A percentile compares a stretch with the other conserved stretches of the same genome.
Evolutionary conservation across 2,797 vertebrate genomes (phyloP).

Genomic region (Erpetoichthys calabaricus): DNA sequence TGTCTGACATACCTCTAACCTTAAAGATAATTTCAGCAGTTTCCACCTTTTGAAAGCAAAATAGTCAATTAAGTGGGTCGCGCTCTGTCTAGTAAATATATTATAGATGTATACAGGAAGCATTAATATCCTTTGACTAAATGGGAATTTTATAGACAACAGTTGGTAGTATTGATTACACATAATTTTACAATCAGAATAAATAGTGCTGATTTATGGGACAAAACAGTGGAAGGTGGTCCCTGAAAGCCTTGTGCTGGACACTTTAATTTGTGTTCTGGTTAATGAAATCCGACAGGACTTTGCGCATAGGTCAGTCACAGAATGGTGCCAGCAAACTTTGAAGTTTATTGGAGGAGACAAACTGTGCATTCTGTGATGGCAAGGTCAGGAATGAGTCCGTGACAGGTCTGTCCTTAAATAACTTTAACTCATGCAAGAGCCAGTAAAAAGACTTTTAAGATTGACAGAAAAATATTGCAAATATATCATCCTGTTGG

Average conservation of each 20-base stretch:
- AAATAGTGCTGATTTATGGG: slow-evolving; percentile 26
- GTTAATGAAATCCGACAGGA: slow-evolving; percentile 17
- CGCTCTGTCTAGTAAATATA: slow-evolving; percentile 22
- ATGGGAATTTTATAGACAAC: slow-evolving; percentile 11
- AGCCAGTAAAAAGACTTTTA: neutral
- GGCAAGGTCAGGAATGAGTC: slow-evolving; percentile 20
- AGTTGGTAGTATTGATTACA: slow-evolving; percentile 19
- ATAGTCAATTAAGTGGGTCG: slow-evolving; percentile 1
- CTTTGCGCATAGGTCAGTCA: slow-evolving; percentile 11
- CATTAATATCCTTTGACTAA: slow-evolving; percentile 37
- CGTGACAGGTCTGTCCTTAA: slow-evolving; percentile 5
- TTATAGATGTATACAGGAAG: slow-evolving; percentile 21
- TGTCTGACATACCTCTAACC: neutral
- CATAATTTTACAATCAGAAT: slow-evolving; percentile 14
- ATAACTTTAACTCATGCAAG: neutral
- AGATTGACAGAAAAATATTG: no score
- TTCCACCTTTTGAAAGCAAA: neutral
- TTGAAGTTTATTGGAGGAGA: slow-evolving; percentile 16
- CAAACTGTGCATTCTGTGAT: slow-evolving; percentile 15
- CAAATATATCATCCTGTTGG: no score
- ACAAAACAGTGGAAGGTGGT: slow-evolving; percentile 16
- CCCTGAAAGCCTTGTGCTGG: slow-evolving; percentile 2
- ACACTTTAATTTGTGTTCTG: slow-evolving; percentile 10
- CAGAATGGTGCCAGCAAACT: neutral
- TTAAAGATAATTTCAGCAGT: neutral